Base-by-base conservation (phyloP, 64 coral and sea anemone genomes). In the Hydrozoanthus tunicans region DNA sequence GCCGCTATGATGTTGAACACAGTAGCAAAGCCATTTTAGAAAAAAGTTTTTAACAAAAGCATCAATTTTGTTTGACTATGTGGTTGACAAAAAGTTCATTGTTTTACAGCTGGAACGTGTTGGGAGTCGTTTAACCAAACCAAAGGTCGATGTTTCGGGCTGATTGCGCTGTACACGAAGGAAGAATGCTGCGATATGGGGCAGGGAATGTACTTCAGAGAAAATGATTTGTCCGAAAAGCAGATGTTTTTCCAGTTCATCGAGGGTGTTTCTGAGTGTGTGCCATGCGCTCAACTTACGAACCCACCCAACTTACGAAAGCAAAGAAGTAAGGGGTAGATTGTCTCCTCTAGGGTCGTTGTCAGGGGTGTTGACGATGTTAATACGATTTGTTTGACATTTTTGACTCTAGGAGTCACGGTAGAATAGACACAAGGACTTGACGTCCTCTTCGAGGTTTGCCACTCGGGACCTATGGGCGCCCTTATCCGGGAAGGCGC, bases 21-120 rank as follows among this genome's bases (percentile, higher is more conserved):
- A 20, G 20, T 20, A 20, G 20, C 20, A 20, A 20, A 20, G 20
- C 20, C 20, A 20, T 20, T 20, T 20, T 20, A 20, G 20, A 20
- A 20, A 20, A 20, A 20, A 20, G 20, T 20, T 20, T 20, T 20
- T 20, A 20, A 20, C 20, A 20, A 20, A 20, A 20, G 20, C 20
- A 20, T 20, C 20, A 20, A 20, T 43, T 43, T 43, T 43, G 32
- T 43, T 43, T 43, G 32, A 43, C 32, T 43, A 43, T 43, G 32
- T 43, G 32, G 0, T 43, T 43, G 32, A 43, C 32, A 43, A 43
- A 2, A 43, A 43, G 32, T 43, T 43, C 32, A 43, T 88, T 27
- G 25, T 9, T 73, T 6, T 3, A 61, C 84, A 88, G 84, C 84
- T 59, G 84, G 84, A 51, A 88, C 67, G 3, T 88, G 84, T 26